Base-by-base conservation (phyloP, 2,797 vertebrate genomes). In the Linurgus olivaceus region DNA sequence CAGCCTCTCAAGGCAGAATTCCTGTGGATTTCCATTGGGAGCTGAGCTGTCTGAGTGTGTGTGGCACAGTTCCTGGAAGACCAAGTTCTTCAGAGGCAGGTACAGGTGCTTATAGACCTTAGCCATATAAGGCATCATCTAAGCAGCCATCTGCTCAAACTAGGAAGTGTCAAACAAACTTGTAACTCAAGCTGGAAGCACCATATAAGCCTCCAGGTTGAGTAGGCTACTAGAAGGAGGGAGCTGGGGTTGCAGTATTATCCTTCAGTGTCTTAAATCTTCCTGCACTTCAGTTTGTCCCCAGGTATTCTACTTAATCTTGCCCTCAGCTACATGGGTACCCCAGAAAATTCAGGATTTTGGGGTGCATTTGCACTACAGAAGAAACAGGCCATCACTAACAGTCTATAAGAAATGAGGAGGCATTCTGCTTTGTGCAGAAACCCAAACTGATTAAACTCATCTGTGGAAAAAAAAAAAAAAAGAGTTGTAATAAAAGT, bases 381-480 rank as follows among this genome's bases (percentile, higher is more conserved):
- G 44, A 91, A 92, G 44, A n/a, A 72, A 58, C 1, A 48, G 12
- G 10, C 6, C 8, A 4, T 50, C 59, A 29, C 5, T 75, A 25
- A 9, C 0, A 1, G 13, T 28, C 28, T 58, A 1, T 28, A 65
- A 45, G 51, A 42, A 86, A 26, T 3, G 4, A 88, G 48, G 25
- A 82, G 23, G 76, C 10, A 17, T 73, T 73, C 40, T 40, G 8
- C 21, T 42, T 18, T 26, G 6, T 50, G 19, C 40, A 82, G 38
- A 91, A 81, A 73, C 12, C 5, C 24, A 45, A 83, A 59, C 7
- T 24, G 19, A 52, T 50, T 54, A 50, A 90, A 77, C 1, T 7
- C 6, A 42, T 26, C 15, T 0, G 3, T 38, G 28, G 23, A 14
- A 14, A 1, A 3, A 15, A 8, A 35, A 57, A 26, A 79, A 73